Evolutionary conservation across 2,113 vertebrate species (phyloP).

Genomic region (Melanostigma gelatinosum): DNA sequence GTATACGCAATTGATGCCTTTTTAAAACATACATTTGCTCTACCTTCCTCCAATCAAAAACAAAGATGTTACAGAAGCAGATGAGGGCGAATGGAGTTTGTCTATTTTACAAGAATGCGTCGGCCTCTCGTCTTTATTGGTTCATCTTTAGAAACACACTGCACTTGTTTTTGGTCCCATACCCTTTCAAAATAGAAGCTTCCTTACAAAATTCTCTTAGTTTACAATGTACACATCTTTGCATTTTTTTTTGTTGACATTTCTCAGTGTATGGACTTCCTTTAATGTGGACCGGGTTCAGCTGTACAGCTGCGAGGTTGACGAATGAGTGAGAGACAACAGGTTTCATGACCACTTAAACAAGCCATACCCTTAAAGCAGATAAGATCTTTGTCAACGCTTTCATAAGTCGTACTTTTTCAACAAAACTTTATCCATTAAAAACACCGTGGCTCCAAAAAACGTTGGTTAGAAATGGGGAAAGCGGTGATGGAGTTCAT

Average conservation of each 20-base stretch:
- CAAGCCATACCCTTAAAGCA: neutral
- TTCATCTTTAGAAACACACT: conserved; percentile 58
- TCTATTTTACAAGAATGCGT: conserved; percentile 63
- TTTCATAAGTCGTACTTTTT: neutral
- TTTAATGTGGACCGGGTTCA: conserved; percentile 65
- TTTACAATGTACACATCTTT: conserved; percentile 73
- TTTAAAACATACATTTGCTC: conserved; percentile 49
- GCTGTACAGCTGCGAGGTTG: conserved; percentile 57
- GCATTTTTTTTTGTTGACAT: conserved; percentile 44
- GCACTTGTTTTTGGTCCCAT: conserved; percentile 72
- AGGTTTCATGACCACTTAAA: neutral
- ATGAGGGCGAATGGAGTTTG: conserved; percentile 48
- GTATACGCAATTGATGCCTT: conserved; percentile 40
- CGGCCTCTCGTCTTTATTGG: conserved; percentile 51
- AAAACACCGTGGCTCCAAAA: neutral
- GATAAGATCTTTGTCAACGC: neutral
- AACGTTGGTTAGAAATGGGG: neutral
- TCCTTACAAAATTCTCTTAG: conserved; percentile 75
- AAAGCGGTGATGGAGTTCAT: conserved; percentile 3
- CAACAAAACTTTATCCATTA: neutral
- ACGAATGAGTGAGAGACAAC: conserved; percentile 21
- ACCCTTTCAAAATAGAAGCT: conserved; percentile 77
- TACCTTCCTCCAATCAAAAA: conserved; percentile 14
- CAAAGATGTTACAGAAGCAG: conserved; percentile 50
- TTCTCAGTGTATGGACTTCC: conserved; percentile 66